Percentiles rank a stretch among this genome's conserved stretches.
These are phyloP conservation scores for Catagonus wagneri DNA, from an alignment of 2,113 vertebrate genomes.

Conservation along the genomic window DNA sequence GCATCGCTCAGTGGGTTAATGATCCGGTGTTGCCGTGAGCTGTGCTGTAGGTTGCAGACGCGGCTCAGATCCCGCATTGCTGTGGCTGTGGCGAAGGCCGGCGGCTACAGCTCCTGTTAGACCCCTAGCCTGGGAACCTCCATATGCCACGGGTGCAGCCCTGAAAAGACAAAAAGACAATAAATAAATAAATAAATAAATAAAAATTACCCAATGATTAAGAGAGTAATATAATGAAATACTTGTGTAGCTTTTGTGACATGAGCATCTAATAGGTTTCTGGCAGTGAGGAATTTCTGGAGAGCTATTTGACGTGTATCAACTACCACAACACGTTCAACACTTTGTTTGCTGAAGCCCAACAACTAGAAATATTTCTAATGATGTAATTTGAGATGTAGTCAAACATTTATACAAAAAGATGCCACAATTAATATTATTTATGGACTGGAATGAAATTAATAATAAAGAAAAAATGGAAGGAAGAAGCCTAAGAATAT, in stretches of 20 bases:
- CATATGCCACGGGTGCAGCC: too few relatives aligned
- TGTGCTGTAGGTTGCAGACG: too few relatives aligned
- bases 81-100: too few relatives aligned
- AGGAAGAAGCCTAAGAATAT: background rate
- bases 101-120: too few relatives aligned
- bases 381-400: background rate
- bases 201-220: background rate
- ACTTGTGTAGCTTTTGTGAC: background rate
- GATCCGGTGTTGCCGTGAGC: too few relatives aligned
- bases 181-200: background rate
- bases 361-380: background rate
- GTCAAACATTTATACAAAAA: background rate
- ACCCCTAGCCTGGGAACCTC: too few relatives aligned
- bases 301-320: background rate
- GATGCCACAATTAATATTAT: background rate
- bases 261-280: background rate
- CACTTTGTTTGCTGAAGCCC: background rate
- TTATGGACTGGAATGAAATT: background rate
- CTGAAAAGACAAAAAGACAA: too few relatives aligned
- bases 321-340: background rate
- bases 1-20: too few relatives aligned
- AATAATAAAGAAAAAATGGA: background rate
- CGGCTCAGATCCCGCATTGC: too few relatives aligned
- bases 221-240: background rate
- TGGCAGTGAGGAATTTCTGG: background rate